Evolutionary conservation across 1,140 invertebrate species (phyloP), one percentile per base, ranked within the genome.

Genomic region (Orchestia grillus): DNA sequence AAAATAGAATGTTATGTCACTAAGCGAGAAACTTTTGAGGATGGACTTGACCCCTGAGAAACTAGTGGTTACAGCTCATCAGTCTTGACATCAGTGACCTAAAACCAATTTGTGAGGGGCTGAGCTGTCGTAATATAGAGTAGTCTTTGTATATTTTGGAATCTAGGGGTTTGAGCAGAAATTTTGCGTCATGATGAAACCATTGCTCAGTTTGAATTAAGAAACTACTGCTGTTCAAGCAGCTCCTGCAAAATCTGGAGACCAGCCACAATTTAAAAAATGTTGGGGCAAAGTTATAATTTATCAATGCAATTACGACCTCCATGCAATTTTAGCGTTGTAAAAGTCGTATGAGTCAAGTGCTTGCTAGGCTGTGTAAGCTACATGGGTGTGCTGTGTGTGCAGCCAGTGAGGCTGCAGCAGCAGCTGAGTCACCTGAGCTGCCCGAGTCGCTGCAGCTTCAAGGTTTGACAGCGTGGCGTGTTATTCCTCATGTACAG

Each of bases 401-500:
- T 95, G 94, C 57, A 62, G 94, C 57, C 28, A 94, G 47, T 28
- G 47, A 94, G 47, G 92, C 44, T 36, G 92, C 36, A 8, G 92
- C 47, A n/a, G 40, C 47, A 28, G 62, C 62, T 23, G 62, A 77
- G 62, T 77, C 62, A 3, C 62, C 62, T 77, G 62, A 77, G 28
- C 62, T 23, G 62, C 62, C 28, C 1, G 62, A 77, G 62, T 77
- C 62, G 62, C 62, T 77, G 62, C 62, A 15, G 11, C 62, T 77
- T 1, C 62, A 77, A 77, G 62, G 62, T 77, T 77, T 77, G 62
- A 19, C 62, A 15, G 62, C 62, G 62, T 77, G 62, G 11, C 62
- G 62, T 77, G 62, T 77, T 77, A n/a, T 53, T 19, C 47, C 47
- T 53, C 47, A 53, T 53, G 19, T 53, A 19, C 47, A 53, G 47